Base-by-base conservation (phyloP, 2,797 vertebrate genomes). In the Euthynnus affinis region DNA sequence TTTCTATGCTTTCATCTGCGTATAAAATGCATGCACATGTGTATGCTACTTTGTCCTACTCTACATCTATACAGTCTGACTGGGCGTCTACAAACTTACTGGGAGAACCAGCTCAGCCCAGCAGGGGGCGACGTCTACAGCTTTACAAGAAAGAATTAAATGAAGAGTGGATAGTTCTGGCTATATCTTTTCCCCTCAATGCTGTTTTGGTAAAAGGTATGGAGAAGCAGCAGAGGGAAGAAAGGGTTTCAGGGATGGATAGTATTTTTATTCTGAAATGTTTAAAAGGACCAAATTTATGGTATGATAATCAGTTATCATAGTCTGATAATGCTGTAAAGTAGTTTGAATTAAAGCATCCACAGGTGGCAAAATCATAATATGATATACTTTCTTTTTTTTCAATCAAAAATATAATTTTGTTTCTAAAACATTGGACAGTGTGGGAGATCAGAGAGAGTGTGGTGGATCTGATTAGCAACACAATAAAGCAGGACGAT, bases 121-220 rank as follows among this genome's bases (percentile, higher is more conserved):
- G 81, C 78, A 88, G 90, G 81, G 76, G 87, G 87, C 59, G 61
- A 34, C 81, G 65, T 85, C 71, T 73, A 63, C 71, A 84, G 55
- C 42, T 22, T 46, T 8, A 58, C 10, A 13, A 27, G 27, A 64
- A 75, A 63, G 52, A 4, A 76, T 59, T 5, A 29, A 18, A 71
- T 70, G 9, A 69, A 29, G 62, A 59, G 18, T 29, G 40, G 25
- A 40, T 52, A 42, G 23, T 34, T 78, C 25, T 63, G 49, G 53
- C n/a, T 71, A 27, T 8, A 46, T 49, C 5, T 44, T 63, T 64
- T 73, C 9, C 29, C 9, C 37, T 56, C 42, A 22, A 51, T 55
- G 23, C 1, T 40, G 23, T 15, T 64, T 15, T 37, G 42, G 51
- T 34, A 63, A 56, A 61, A 53, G 14, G 20, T 42, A 17, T 58